Evolutionary conservation across 1,140 invertebrate species (phyloP).

Genomic region (Papilio aristodemus): DNA sequence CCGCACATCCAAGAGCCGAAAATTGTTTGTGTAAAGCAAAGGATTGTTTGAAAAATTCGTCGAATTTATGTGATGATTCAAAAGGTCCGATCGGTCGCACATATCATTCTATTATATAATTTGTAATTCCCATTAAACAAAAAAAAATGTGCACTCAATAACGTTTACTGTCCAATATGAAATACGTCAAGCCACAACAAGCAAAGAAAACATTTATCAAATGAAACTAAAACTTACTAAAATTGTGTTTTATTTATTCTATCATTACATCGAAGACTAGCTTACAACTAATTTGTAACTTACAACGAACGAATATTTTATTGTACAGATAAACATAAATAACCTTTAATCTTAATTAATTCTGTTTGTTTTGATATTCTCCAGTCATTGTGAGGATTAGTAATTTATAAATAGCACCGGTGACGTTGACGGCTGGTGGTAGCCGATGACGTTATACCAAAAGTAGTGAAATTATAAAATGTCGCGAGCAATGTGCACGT

Average conservation of each 20-base stretch:
- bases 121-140: constrained; percentile 18
- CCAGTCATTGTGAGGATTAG: constrained; percentile 32
- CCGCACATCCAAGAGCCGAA: not conserved
- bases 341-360: constrained; percentile 59
- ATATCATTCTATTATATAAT: constrained; percentile 25
- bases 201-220: not conserved
- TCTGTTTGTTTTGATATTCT: constrained; percentile 35
- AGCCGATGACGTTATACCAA: not conserved
- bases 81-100: constrained; percentile 16
- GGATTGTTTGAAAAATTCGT: not conserved
- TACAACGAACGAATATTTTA: constrained; percentile 59
- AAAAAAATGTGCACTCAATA: constrained; percentile 33
- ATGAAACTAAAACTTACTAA: constrained; percentile 40
- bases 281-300: constrained; percentile 79
- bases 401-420: constrained; percentile 42
- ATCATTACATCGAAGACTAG: constrained; percentile 71
- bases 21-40: not conserved
- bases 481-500: not conserved
- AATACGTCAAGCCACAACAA: no score
- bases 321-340: constrained; percentile 70
- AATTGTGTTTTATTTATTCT: constrained; percentile 52
- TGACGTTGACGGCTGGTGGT: constrained; percentile 19
- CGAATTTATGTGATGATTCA: not conserved
- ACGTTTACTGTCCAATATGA: no score
- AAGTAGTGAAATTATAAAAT: constrained; percentile 3